Percentiles rank a stretch among this genome's conserved stretches.
phyloP scores from a whole-genome alignment of 2,888 invertebrate genomes.

The Oscheius sp. region DNA sequence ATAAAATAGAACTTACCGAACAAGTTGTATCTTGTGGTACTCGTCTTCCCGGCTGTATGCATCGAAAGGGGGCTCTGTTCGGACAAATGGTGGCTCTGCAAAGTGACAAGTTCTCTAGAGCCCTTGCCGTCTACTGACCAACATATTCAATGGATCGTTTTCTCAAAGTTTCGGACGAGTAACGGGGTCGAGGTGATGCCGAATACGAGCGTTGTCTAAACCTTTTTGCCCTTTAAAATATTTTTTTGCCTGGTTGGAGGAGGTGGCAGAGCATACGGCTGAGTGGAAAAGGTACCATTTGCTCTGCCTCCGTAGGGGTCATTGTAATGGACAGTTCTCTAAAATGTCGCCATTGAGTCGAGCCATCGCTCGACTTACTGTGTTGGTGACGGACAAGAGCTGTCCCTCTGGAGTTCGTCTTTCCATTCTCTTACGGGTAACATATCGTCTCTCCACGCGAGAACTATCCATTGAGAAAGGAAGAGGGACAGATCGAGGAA shows the following conservation, averaged over 20 bases:
- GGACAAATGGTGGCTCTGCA: constrained; percentile 27
- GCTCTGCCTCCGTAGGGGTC: not conserved
- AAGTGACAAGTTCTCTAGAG: not conserved
- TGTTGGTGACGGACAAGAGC: constrained; percentile 54
- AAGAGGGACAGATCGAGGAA: not conserved
- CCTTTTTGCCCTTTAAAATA: no score
- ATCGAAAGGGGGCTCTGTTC: constrained; percentile 9
- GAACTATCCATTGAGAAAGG: constrained; percentile 3
- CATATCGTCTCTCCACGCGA: constrained; percentile 29
- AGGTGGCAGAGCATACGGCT: not conserved
- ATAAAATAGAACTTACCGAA: not conserved
- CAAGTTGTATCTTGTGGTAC: constrained; percentile 1
- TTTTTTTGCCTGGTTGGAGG: not conserved
- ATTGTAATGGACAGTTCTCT: constrained; percentile 35
- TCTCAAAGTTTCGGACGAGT: constrained; percentile 26
- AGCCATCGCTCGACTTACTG: constrained; percentile 22
- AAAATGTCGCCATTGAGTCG: not conserved
- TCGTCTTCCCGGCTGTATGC: constrained; percentile 13
- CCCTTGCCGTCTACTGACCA: not conserved
- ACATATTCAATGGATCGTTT: constrained; percentile 31
- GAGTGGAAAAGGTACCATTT: not conserved
- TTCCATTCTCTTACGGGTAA: constrained; percentile 56
- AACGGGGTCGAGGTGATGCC: constrained; percentile 3
- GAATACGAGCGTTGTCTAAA: constrained; percentile 19
- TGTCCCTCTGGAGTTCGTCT: constrained; percentile 50